Evolutionary conservation across 2,888 invertebrate genomes (phyloP).

Genomic region (Brachylomia viminalis): DNA sequence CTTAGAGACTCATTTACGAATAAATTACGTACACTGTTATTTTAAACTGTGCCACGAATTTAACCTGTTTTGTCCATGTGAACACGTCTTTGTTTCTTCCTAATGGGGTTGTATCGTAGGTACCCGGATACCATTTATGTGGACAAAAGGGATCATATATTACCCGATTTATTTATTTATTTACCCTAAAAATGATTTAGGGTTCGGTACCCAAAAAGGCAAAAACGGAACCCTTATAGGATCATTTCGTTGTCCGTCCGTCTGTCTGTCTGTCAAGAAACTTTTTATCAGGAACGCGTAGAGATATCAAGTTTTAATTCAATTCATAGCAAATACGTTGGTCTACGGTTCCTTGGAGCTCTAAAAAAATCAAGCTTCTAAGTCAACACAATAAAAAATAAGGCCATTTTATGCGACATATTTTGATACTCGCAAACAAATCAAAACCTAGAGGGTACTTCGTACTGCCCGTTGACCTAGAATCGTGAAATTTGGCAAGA

Average conservation of each 20-base stretch:
- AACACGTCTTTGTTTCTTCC: background rate
- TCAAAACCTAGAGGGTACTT: no score
- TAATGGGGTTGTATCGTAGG: background rate
- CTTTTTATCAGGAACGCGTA: background rate
- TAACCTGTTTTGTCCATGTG: background rate
- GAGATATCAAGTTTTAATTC: background rate
- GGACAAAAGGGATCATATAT: background rate
- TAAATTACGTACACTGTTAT: slow-evolving; percentile 53
- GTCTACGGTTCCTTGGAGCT: background rate
- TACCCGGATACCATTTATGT: no score
- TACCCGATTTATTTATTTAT: no score
- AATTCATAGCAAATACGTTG: background rate
- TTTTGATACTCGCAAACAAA: no score
- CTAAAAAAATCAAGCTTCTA: background rate
- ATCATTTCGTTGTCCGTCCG: background rate
- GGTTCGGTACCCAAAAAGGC: background rate
- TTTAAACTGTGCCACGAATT: slow-evolving; percentile 25
- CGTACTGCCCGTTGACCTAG: no score
- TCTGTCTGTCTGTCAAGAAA: background rate
- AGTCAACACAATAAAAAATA: background rate
- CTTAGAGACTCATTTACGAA: slow-evolving; percentile 57
- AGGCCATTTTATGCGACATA: no score
- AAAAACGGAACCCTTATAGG: background rate
- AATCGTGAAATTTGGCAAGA: no score
- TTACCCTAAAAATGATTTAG: no score